Conservation (phyloP, 2,888 invertebrate species). For the Chrysodeixis includens region DNA sequence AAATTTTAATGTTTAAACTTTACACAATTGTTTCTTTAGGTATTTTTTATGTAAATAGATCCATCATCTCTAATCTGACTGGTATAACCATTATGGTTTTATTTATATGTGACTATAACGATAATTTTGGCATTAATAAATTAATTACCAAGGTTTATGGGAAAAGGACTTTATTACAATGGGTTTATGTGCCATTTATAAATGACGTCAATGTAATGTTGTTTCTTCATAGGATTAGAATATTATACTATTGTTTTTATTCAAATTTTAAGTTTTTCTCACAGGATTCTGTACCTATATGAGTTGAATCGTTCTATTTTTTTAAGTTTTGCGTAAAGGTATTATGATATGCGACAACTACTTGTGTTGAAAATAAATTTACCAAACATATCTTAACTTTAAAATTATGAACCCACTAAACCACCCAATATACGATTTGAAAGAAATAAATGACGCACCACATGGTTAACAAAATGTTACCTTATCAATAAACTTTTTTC, state of each 20-base stretch:
- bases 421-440: no score
- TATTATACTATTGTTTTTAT: constrained; percentile 7
- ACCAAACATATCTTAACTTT: no score
- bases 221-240: not conserved
- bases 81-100: not conserved
- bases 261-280: not conserved
- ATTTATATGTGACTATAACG: not conserved
- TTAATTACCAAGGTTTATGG: not conserved
- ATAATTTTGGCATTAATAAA: not conserved
- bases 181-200: not conserved
- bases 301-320: not conserved
- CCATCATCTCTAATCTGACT: not conserved
- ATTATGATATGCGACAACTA: no score
- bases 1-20: not conserved
- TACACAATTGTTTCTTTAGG: not conserved
- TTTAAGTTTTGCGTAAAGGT: not conserved
- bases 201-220: constrained; percentile 3
- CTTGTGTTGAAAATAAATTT: no score
- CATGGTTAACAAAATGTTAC: no score
- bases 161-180: not conserved
- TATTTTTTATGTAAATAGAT: not conserved
- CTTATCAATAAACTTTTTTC: no score
- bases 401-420: no score
- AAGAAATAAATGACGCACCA: no score
- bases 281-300: not conserved